phyloP scores from a whole-genome alignment of 1,140 invertebrate species.

The Colletes gigas region DNA sequence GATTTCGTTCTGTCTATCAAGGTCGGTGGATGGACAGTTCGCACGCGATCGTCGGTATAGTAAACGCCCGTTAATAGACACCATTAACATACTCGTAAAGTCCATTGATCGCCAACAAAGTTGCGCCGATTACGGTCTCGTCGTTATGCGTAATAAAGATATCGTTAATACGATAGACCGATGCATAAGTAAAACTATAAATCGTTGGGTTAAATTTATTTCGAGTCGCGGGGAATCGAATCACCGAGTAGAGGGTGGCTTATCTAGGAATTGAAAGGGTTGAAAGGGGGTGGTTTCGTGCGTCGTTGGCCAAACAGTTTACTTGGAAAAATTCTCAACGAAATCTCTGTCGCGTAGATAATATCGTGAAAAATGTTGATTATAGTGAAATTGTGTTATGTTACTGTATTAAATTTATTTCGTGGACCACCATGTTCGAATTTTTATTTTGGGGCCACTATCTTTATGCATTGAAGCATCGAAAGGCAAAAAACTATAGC shows the following conservation, averaged over 20 bases:
- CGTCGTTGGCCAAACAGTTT: not conserved
- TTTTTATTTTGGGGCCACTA: too few species aligned
- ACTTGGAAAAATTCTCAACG: too few species aligned
- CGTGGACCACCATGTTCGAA: too few species aligned
- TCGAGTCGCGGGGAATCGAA: not conserved
- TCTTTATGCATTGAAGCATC: too few species aligned
- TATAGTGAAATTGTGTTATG: too few species aligned
- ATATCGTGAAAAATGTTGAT: too few species aligned
- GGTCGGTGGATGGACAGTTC: not conserved
- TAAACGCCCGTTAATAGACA: slow-evolving; percentile 3
- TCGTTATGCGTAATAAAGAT: slow-evolving; percentile 24
- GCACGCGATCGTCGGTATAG: not conserved
- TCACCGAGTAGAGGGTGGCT: not conserved
- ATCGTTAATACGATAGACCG: not conserved
- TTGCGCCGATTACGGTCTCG: not conserved
- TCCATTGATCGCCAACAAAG: slow-evolving; percentile 21
- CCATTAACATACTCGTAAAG: slow-evolving; percentile 30
- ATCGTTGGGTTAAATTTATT: not conserved
- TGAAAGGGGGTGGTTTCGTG: not conserved
- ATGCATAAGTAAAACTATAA: not conserved
- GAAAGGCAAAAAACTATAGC: too few species aligned
- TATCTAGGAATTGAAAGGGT: slow-evolving; percentile 8
- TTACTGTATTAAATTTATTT: too few species aligned
- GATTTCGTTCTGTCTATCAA: not conserved
- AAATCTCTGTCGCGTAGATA: too few species aligned